A percentile compares a stretch with the other conserved stretches of the same genome.
These are phyloP conservation scores for Cyprinus carpio DNA, from an alignment of 2,113 vertebrate genomes.

Conservation along the genomic window DNA sequence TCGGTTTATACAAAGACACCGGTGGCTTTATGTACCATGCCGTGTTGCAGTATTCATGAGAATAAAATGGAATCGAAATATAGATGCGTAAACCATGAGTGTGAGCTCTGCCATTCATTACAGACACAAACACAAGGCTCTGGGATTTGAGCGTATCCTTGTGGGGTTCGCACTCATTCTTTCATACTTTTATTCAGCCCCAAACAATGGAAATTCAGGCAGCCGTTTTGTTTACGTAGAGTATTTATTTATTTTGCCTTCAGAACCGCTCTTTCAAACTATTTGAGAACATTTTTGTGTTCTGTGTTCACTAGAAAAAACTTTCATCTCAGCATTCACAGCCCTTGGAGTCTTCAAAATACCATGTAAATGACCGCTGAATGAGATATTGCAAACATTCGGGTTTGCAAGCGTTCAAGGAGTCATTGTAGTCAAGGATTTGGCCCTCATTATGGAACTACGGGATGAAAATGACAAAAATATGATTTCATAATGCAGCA, in stretches of 20 bases:
- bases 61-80: slow-evolving; percentile 20
- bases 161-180: slow-evolving; percentile 1
- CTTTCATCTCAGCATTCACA: neutral
- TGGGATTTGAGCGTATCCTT: neutral
- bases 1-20: slow-evolving; percentile 18
- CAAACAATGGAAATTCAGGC: slow-evolving; percentile 2
- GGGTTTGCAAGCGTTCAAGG: neutral
- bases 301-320: neutral
- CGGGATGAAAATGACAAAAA: neutral
- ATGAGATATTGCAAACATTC: slow-evolving; percentile 12
- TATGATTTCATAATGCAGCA: slow-evolving; percentile 10
- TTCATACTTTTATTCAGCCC: neutral
- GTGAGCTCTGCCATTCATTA: neutral
- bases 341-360: neutral
- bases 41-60: slow-evolving; percentile 5
- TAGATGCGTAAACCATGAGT: neutral
- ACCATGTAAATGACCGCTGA: slow-evolving; percentile 1
- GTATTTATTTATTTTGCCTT: slow-evolving; percentile 34
- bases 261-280: neutral
- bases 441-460: slow-evolving; percentile 14
- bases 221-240: neutral
- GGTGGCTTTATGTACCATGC: neutral
- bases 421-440: neutral
- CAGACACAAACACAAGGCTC: neutral
- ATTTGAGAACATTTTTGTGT: neutral